These are phyloP conservation scores for Drosophila silvestris DNA, from an alignment of 2,888 invertebrate species.

Conservation along the genomic window DNA sequence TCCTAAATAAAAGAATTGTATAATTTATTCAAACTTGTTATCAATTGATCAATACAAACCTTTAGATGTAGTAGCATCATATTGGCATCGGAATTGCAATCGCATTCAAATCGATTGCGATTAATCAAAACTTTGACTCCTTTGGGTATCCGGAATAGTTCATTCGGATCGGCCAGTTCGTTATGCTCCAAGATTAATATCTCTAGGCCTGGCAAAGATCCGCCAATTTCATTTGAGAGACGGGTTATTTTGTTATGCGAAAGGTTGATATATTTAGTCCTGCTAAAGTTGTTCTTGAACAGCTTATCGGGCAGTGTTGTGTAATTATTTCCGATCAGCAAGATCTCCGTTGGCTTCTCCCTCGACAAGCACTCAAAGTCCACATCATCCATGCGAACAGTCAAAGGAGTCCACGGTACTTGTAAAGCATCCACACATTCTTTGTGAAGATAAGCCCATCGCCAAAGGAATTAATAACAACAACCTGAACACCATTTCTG, in stretches of 20 bases:
- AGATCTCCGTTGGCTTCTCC: neutral
- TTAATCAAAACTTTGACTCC: accelerated
- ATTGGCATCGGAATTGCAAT: neutral
- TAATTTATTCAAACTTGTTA: neutral
- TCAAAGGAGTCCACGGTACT: neutral
- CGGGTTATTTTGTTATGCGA: too few relatives aligned
- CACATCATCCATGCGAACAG: conserved; percentile 4
- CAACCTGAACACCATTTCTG: neutral
- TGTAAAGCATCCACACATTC: neutral
- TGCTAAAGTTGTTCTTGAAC: too few relatives aligned
- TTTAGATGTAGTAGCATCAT: neutral
- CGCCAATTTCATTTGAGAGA: too few relatives aligned
- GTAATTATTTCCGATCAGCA: too few relatives aligned
- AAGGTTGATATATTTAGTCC: too few relatives aligned
- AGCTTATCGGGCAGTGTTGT: too few relatives aligned
- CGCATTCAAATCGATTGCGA: conserved; percentile 1
- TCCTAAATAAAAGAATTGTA: neutral
- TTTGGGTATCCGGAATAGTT: neutral
- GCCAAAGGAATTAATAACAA: accelerated
- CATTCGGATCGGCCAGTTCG: neutral
- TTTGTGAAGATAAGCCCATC: too few relatives aligned
- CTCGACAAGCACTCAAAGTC: conserved; percentile 9
- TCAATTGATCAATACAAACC: neutral
- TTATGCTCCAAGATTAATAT: too few relatives aligned
- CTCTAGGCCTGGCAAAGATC: too few relatives aligned